Evolutionary conservation across 2,797 vertebrate genomes (phyloP), one percentile per base, ranked within the genome.

Genomic region (Silurus lanzhouensis): DNA sequence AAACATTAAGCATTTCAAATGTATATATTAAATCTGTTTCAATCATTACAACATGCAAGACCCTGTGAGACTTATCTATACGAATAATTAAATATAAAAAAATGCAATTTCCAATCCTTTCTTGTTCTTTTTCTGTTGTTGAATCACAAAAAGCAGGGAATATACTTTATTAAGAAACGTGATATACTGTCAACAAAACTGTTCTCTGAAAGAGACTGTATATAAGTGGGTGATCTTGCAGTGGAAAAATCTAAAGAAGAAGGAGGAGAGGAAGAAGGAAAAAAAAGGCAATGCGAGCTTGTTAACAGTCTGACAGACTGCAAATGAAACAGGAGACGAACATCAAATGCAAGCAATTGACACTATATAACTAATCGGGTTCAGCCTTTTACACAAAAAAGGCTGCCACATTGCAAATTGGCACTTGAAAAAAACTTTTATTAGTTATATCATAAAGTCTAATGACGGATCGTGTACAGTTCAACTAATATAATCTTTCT

Each of bases 271-370:
- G 48, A 48, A 48, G 48, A 9, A 9, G 48, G 1, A 9, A 31
- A 58, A 31, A 27, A 31, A 77, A 57, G 27, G 17, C 9, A 0
- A 0, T 10, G 55, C 31, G 55, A 60, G 55, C 75, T 77, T 77
- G 55, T 60, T 77, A 27, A 77, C 75, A 77, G 75, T 55, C 27
- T 77, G 75, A 77, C 55, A 77, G 58, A 31, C 27, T 77, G 75
- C 57, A 60, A 60, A 60, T 77, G 27, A 60, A 77, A 38, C 75
- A 58, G 15, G 17, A 60, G 75, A 77, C 0, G 9, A 77, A 77
- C 8, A 31, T 27, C 57, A 46, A 75, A 55, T 22, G 46, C 2
- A 20, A 25, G 25, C 19, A 38, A 5, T 17, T 60, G 27, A 38
- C 52, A 58, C 25, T 31, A 12, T 52, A 77, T 58, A 76, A 77